Base-by-base conservation (phyloP, 2,797 vertebrate species). In the Taenioides sp. region DNA sequence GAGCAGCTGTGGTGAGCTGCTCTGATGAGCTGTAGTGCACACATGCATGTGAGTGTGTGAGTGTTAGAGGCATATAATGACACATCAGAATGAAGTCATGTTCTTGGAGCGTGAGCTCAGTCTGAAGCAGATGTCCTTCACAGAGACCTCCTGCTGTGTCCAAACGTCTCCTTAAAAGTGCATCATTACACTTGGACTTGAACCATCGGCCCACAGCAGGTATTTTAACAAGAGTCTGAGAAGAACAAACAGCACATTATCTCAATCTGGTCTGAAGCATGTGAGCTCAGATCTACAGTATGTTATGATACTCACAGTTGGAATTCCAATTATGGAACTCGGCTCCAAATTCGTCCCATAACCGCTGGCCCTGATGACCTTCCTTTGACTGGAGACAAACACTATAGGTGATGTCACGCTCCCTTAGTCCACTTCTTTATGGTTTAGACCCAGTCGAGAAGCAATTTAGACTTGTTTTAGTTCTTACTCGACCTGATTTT, bases 141-240 rank as follows among this genome's bases (percentile, higher is more conserved):
- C 65, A 81, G 72, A 69, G 50, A 67, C 64, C 58, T 76, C 64
- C 12, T 72, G 58, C 43, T 62, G 28, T 40, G 57, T 58, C 34
- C 64, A 58, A 79, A 80, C 59, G 69, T 73, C 59, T 75, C 87
- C 74, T 79, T 71, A 66, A 60, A 77, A 75, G 78, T n/a, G 5
- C 73, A 58, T 77, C 71, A 37, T 75, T 66, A 22, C 47, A 67
- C 60, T 71, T 68, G 0, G 70, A 7, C 31, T 70, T 73, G 74
- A 77, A 27, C 62, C 34, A 50, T 40, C 54, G 2, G 80, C 83
- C 81, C 34, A 37, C 7, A 84, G 84, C 20, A 61, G 75, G 73
- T 22, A 59, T 75, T 65, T 78, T 71, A 82, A 74, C 71, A 72
- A 71, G 61, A 34, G 17, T 9, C 23, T 54, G 63, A 77, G 68